A percentile compares a stretch with the other conserved stretches of the same genome.
Evolutionary conservation across 2,888 invertebrate genomes (phyloP).

Genomic region (Syrphus vitripennis): DNA sequence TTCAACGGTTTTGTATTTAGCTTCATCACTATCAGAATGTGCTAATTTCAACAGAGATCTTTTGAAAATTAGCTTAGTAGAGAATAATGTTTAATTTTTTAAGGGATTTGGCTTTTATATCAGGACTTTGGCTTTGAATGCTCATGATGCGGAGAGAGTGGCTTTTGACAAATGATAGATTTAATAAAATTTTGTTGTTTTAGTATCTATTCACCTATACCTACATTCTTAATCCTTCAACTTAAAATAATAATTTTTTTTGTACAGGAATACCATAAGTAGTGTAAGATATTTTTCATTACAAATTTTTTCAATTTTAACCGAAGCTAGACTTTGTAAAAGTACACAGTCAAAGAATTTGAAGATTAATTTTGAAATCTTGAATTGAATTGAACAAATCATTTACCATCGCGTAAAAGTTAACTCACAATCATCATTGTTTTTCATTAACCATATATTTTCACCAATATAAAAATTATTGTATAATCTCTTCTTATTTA

Average conservation of each 20-base stretch:
- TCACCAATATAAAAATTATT: background rate
- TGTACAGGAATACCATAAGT: no score
- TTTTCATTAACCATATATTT: background rate
- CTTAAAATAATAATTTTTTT: no score
- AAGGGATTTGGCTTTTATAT: background rate
- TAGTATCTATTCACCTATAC: no score
- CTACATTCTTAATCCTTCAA: no score
- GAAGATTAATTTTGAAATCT: no score
- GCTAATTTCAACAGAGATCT: background rate
- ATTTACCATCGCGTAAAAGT: no score
- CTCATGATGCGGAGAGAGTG: background rate
- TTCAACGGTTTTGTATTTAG: background rate
- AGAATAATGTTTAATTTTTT: background rate
- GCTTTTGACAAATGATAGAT: background rate
- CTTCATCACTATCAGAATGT: background rate
- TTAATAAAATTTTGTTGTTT: background rate
- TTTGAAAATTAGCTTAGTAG: background rate
- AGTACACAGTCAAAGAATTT: no score
- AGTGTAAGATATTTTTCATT: no score
- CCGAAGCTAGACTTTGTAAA: no score
- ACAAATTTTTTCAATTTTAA: no score
- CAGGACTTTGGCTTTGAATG: background rate
- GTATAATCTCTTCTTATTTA: constrained; percentile 24
- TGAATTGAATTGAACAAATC: no score
- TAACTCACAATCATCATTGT: background rate